phyloP scores from a whole-genome alignment of 1,140 invertebrate species.

The Scaptomyza hsui region DNA sequence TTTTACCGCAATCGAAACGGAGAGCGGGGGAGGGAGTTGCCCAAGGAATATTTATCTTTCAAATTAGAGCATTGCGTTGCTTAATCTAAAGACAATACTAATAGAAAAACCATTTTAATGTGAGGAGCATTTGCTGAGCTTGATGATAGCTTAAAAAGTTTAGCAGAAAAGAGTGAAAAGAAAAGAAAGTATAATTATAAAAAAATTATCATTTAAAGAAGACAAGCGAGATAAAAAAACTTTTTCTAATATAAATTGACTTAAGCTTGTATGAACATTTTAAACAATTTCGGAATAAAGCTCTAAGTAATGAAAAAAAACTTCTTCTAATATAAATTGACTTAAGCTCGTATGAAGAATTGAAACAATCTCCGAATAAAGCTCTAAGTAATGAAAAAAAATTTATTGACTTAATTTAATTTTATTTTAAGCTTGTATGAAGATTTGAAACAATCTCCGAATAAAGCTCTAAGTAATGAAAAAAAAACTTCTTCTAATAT shows the following conservation, averaged over 20 bases:
- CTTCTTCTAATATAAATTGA: too few relatives aligned
- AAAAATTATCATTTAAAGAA: neutral
- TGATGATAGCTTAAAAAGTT: constrained; percentile 11
- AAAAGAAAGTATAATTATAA: neutral
- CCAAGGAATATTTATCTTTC: constrained; percentile 60
- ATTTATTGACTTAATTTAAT: too few relatives aligned
- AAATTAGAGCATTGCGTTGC: constrained; percentile 52
- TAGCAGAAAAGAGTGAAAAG: constrained; percentile 4
- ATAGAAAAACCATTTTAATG: constrained; percentile 21
- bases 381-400: too few relatives aligned
- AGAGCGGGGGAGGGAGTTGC: neutral
- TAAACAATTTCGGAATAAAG: too few relatives aligned
- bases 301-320: too few relatives aligned
- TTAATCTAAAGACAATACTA: constrained; percentile 66
- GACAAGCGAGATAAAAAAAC: neutral
- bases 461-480: too few relatives aligned
- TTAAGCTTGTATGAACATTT: too few relatives aligned
- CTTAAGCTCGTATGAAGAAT: too few relatives aligned
- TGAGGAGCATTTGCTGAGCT: neutral
- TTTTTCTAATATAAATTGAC: neutral
- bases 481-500: too few relatives aligned
- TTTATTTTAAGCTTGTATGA: too few relatives aligned
- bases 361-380: too few relatives aligned
- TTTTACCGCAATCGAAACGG: constrained; percentile 14
- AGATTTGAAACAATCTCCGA: too few relatives aligned